A percentile compares a stretch with the other conserved stretches of the same genome.
phyloP scores from a whole-genome alignment of 64 coral and sea anemone genomes.

The Acropora tenuis region DNA sequence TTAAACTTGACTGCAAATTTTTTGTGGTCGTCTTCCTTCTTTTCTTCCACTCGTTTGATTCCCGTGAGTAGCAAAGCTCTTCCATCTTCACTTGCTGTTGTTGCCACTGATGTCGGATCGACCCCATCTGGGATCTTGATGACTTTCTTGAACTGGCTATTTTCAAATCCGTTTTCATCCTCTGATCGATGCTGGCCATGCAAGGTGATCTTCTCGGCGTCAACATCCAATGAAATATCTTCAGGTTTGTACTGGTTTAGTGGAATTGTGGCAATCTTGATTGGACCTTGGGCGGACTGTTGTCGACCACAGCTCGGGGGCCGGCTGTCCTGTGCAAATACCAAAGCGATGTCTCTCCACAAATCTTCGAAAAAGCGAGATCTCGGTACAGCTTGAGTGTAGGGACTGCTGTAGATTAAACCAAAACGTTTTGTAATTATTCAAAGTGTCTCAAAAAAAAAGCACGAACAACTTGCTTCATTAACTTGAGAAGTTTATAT shows the following conservation, averaged over 20 bases:
- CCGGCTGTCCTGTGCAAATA: neutral
- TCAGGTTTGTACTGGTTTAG: slow-evolving; percentile 45
- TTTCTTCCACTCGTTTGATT: slow-evolving; percentile 11
- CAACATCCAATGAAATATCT: slow-evolving; percentile 40
- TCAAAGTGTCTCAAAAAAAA: too few species aligned
- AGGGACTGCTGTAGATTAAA: neutral
- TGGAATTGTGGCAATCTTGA: slow-evolving; percentile 28
- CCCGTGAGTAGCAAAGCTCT: slow-evolving; percentile 61
- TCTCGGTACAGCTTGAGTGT: neutral
- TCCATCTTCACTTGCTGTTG: slow-evolving; percentile 55
- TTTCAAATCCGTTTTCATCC: slow-evolving; percentile 70
- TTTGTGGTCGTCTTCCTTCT: slow-evolving; percentile 58
- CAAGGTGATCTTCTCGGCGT: slow-evolving; percentile 54
- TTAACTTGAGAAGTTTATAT: too few species aligned
- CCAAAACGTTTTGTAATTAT: neutral
- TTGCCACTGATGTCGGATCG: slow-evolving; percentile 58
- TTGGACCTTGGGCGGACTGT: neutral
- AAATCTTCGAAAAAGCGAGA: neutral
- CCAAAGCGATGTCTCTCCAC: neutral
- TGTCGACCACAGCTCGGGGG: neutral
- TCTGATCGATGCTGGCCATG: slow-evolving; percentile 61
- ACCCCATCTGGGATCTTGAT: slow-evolving; percentile 81
- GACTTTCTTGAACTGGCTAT: slow-evolving; percentile 59
- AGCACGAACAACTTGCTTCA: too few species aligned
- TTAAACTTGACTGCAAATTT: slow-evolving; percentile 78